Evolutionary conservation across 2,888 invertebrate species (phyloP), one percentile per base, ranked within the genome.

Genomic region (Augiades crinisus): DNA sequence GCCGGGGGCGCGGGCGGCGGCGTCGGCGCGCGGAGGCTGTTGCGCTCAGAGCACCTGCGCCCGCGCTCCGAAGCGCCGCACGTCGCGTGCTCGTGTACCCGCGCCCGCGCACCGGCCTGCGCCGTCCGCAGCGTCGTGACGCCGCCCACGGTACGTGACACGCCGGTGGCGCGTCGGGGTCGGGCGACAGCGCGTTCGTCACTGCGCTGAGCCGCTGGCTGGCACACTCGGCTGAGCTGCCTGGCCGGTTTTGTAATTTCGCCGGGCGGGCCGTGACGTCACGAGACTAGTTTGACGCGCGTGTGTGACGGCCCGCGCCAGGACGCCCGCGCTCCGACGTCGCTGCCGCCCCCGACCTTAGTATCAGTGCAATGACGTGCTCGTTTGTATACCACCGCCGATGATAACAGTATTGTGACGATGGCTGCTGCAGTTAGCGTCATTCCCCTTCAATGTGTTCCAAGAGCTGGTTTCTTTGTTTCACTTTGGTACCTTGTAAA

Each of bases 41-140:
- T 87, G 92, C 91, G 91, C 92, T 91, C 92, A 92, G 92, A 92
- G 92, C 93, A 93, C 92, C 92, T 92, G 92, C 92, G 92, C 91
- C 92, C 89, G 88, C 89, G 90, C 81, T 88, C 90, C 81, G 91
- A 80, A 83, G 90, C 90, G 82, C 90, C 90, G 82, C 84, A 86
- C 82, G 85, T 81, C 78, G 88, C 76, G 83, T 82, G 87, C 80
- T 83, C 83, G 73, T 69, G 72, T 74, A 64, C 78, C 85, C 86
- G 82, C 86, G 81, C 79, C 80, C 81, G 80, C 76, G 75, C 67
- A 70, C 60, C 67, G 72, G 75, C 70, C 75, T 77, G 78, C 76
- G 78, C 75, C 78, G 74, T 61, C 62, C 57, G 64, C 59, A 75
- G 81, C 86, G 83, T 77, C 85, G 84, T 72, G 83, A 82, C 87